Base-by-base conservation (phyloP, 2,888 invertebrate genomes). In the Rutpela maculata region DNA sequence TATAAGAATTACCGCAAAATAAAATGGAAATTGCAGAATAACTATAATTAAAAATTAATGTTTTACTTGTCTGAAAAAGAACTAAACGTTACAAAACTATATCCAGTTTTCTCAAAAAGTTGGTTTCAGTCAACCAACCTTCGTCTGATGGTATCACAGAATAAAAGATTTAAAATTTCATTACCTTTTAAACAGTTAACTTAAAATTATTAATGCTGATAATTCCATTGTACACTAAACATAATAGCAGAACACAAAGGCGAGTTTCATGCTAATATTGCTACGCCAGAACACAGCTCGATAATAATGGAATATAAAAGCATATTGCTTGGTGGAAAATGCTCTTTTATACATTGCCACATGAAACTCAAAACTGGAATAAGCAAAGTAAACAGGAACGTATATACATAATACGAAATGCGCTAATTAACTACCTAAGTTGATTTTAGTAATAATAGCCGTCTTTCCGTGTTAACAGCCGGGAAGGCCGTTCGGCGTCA, bases 221-320 rank as follows among this genome's bases (percentile, higher is more conserved):
- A 31, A 63, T 63, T 31, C 35, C 62, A 63, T 63, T 63, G 62
- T 63, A n/a, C 62, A 31, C 31, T 35, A 63, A 63, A 63, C 62
- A 63, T 63, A 63, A 63, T 17, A 17, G 62, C 31, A 11, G 35
- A 7, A 10, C 62, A 63, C 62, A 63, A 63, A 63, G 35, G 62
- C 35, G 35, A 31, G 62, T 50, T 50, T 50, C 50, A 50, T 50
- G 50, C 50, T 50, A 50, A 50, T n/a, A 50, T 50, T 50, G 50
- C n/a, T 50, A n/a, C 17, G 10, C 35, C 62, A 63, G 7, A 35
- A 35, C n/a, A 35, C 15, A 63, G 31, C 35, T 63, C 17, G 31
- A 63, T 63, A 63, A 63, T 35, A 63, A 63, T 31, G 62, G 62
- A 63, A 63, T 63, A 63, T 31, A 63, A 63, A 63, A n/a, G 35